A percentile compares a stretch with the other conserved stretches of the same genome.
Evolutionary conservation across 2,888 invertebrate species (phyloP).

Genomic region (Aplocera efformata): DNA sequence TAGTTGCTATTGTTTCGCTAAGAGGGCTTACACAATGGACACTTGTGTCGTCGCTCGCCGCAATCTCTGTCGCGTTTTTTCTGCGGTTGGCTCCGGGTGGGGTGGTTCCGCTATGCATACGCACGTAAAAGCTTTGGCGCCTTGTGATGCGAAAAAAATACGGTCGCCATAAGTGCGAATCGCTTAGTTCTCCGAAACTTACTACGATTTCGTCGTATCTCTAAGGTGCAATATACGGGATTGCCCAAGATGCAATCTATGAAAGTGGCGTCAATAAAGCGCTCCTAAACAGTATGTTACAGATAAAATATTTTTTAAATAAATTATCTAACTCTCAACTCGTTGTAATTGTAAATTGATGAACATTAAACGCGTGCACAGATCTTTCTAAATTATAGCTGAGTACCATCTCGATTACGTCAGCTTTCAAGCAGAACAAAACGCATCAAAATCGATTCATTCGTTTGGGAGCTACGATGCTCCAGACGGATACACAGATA

Average conservation of each 20-base stretch:
- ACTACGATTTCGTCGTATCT: constrained; percentile 54
- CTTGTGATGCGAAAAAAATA: constrained; percentile 55
- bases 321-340: too few species aligned
- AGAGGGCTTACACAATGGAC: constrained; percentile 54
- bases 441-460: too few species aligned
- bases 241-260: constrained; percentile 26
- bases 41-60: constrained; percentile 44
- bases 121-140: constrained; percentile 75
- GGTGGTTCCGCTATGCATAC: constrained; percentile 34
- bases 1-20: constrained; percentile 67
- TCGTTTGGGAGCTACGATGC: too few species aligned
- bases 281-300: background rate
- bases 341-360: too few species aligned
- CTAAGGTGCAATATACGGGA: constrained; percentile 35
- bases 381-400: too few species aligned
- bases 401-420: too few species aligned
- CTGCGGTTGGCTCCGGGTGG: constrained; percentile 31
- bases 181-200: constrained; percentile 56
- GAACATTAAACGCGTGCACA: too few species aligned
- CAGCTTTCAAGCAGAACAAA: too few species aligned
- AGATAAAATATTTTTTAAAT: too few species aligned
- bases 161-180: constrained; percentile 62
- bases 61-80: constrained; percentile 52
- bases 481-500: too few species aligned
- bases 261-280: background rate